Conservation (phyloP, 2,797 vertebrate genomes). For the Prionace glauca region DNA sequence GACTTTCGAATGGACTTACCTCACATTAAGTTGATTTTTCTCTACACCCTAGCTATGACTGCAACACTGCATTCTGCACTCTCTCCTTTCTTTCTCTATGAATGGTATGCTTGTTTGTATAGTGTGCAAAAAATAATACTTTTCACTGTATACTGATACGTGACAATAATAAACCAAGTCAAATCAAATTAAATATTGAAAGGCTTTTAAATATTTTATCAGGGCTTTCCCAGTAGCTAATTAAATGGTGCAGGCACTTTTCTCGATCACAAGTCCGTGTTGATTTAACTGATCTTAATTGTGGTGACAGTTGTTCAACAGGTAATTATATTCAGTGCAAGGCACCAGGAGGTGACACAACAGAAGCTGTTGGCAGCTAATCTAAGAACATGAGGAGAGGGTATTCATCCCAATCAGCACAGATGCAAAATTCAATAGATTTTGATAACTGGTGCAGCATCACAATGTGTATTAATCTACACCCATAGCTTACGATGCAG, state of each 20-base stretch:
- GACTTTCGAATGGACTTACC: no score
- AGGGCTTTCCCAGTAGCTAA: not conserved
- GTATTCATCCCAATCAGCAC: not conserved
- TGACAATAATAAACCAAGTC: no score
- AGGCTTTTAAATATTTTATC: not conserved
- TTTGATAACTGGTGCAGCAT: not conserved
- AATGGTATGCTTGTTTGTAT: no score
- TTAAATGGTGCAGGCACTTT: not conserved
- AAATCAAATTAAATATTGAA: not conserved
- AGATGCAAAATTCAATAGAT: not conserved
- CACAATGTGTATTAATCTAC: not conserved
- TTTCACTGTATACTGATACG: no score
- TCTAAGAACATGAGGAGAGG: not conserved
- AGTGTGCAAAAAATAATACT: no score
- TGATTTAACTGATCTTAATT: not conserved
- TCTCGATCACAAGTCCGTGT: not conserved
- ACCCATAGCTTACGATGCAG: not conserved
- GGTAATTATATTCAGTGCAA: not conserved
- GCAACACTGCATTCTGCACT: no score
- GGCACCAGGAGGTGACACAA: not conserved
- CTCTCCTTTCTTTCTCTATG: no score
- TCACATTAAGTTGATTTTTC: no score
- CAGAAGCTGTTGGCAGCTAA: not conserved
- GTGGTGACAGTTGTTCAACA: not conserved
- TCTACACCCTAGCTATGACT: no score